Conservation (phyloP, 2,888 invertebrate genomes). For the Drosophila aldrichi region DNA sequence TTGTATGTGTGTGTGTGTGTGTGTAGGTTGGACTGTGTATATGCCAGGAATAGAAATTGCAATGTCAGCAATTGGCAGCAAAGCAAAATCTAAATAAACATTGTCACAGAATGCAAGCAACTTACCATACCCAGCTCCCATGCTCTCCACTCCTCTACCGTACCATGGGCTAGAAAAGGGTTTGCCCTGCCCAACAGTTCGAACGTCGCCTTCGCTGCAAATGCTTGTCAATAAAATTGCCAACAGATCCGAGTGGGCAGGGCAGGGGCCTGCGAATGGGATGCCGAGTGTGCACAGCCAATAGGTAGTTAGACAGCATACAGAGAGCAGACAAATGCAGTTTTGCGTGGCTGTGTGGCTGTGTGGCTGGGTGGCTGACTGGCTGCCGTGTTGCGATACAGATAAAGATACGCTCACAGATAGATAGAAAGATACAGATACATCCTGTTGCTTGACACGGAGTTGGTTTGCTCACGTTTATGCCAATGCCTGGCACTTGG, state of each 20-base stretch:
- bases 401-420: conserved; percentile 64
- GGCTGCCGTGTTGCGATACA: conserved; percentile 47
- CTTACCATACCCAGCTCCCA: conserved; percentile 11
- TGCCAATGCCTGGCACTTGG: conserved; percentile 43
- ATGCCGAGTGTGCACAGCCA: conserved; percentile 48
- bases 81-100: conserved; percentile 82
- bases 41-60: conserved; percentile 78
- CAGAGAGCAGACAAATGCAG: conserved; percentile 59
- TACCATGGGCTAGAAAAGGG: conserved; percentile 25
- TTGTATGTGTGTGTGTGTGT: conserved; percentile 25
- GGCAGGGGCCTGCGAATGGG: conserved; percentile 20
- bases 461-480: conserved; percentile 33
- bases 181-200: conserved; percentile 27
- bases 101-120: conserved; percentile 78
- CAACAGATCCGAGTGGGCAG: conserved; percentile 53
- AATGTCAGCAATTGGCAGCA: conserved; percentile 83
- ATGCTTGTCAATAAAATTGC: conserved; percentile 76
- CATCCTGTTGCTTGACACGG: conserved; percentile 65
- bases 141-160: no score
- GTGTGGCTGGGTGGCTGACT: conserved; percentile 20
- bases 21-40: conserved; percentile 52
- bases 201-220: conserved; percentile 41
- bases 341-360: conserved; percentile 36
- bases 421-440: conserved; percentile 48
- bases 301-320: conserved; percentile 64